A percentile compares a stretch with the other conserved stretches of the same genome.
phyloP scores from a whole-genome alignment of 2,888 invertebrate species.

The Aleiodes leptofemur region DNA sequence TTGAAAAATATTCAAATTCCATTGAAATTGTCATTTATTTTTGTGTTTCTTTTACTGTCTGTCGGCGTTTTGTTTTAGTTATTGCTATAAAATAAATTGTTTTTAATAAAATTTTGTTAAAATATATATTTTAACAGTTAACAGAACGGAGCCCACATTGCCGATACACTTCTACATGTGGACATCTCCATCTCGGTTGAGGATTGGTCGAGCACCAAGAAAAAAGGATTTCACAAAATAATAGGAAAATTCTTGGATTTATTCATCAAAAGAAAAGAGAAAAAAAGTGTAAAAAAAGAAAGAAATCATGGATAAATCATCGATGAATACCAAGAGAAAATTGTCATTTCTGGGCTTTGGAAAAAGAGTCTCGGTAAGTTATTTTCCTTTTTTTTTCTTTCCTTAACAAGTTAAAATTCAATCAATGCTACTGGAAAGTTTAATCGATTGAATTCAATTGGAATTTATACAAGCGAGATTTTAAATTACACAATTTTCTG shows the following conservation, averaged over 20 bases:
- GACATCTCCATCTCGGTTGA: constrained; percentile 74
- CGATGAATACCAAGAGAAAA: constrained; percentile 78
- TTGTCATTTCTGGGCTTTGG: constrained; percentile 85
- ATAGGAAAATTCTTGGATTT: constrained; percentile 59
- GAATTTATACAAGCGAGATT: background rate
- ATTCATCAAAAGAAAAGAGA: constrained; percentile 58
- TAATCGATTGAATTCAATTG: background rate
- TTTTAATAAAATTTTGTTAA: constrained; percentile 1
- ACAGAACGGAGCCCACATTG: constrained; percentile 72
- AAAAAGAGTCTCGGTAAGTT: constrained; percentile 77
- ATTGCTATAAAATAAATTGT: background rate
- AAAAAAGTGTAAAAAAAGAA: constrained; percentile 75
- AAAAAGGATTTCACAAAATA: constrained; percentile 64
- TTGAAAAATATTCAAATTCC: no score
- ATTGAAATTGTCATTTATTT: no score
- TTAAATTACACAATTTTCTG: background rate
- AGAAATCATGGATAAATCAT: constrained; percentile 28
- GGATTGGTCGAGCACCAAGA: constrained; percentile 74
- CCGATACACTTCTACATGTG: constrained; percentile 74
- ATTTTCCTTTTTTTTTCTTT: background rate
- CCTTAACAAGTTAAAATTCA: no score
- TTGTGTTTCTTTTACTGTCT: no score
- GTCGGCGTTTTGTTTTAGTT: background rate
- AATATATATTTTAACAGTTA: constrained; percentile 62
- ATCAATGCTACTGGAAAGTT: background rate